These are phyloP conservation scores for Ciconia maguari DNA, from an alignment of 2,113 vertebrate species.

Conservation along the genomic window DNA sequence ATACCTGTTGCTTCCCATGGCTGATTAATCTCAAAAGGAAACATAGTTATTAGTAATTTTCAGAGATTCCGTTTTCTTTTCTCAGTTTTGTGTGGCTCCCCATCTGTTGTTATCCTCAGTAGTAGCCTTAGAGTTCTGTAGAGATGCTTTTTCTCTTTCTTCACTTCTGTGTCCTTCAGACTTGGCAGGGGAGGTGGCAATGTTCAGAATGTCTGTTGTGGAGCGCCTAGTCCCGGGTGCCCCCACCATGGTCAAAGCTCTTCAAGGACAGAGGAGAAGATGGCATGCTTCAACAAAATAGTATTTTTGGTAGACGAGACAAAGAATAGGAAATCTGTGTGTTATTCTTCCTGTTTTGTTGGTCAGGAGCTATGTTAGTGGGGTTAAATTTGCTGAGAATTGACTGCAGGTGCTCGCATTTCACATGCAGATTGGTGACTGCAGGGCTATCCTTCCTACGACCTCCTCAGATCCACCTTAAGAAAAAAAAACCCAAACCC, in stretches of 20 bases:
- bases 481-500: neutral
- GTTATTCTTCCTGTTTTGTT: neutral
- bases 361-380: neutral
- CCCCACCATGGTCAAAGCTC: neutral
- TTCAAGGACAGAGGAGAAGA: neutral
- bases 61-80: neutral
- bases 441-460: neutral
- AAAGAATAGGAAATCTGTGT: neutral
- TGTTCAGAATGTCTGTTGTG: neutral
- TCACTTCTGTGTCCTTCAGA: neutral
- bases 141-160: neutral
- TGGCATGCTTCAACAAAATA: neutral
- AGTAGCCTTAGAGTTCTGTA: neutral
- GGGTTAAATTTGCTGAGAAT: neutral
- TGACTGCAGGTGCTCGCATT: neutral
- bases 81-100: neutral
- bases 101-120: neutral
- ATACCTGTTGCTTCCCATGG: neutral
- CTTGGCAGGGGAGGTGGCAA: accelerated
- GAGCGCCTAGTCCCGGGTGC: neutral
- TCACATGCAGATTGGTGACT: neutral
- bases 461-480: neutral
- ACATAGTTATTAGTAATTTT: neutral
- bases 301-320: neutral
- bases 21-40: neutral